Conservation (phyloP, 2,888 invertebrate genomes). For the Osedax frankpressi region DNA sequence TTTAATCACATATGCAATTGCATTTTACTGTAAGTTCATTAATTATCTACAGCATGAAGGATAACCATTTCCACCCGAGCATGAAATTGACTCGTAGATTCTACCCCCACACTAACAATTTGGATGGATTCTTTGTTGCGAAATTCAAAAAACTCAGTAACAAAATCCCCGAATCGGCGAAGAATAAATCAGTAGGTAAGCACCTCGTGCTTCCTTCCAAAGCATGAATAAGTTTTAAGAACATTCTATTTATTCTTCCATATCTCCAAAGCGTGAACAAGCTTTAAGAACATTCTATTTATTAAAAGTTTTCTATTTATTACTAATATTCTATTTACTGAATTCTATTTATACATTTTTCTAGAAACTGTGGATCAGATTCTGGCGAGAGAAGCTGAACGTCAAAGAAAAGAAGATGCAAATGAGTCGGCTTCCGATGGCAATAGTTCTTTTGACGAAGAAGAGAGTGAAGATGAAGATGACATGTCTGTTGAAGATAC, state of each 20-base stretch:
- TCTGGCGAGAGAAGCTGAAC: neutral
- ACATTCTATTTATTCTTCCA: too few species aligned
- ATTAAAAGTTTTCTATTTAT: too few species aligned
- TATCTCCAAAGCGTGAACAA: too few species aligned
- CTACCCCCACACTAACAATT: constrained; percentile 95
- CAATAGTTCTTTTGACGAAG: neutral
- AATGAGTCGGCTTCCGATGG: neutral
- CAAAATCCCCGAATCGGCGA: constrained; percentile 31
- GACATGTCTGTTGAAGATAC: neutral
- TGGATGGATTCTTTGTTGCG: constrained; percentile 98
- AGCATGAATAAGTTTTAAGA: too few species aligned
- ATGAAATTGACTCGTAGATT: constrained; percentile 75
- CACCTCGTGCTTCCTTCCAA: too few species aligned
- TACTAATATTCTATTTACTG: neutral
- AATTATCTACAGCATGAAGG: constrained; percentile 48
- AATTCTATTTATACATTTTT: neutral
- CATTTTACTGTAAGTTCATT: constrained; percentile 4
- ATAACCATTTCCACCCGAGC: constrained; percentile 68
- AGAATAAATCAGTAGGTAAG: neutral
- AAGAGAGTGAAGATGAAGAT: neutral
- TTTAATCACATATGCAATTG: neutral
- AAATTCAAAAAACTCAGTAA: constrained; percentile 77
- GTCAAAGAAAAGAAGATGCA: neutral
- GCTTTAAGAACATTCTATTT: too few species aligned
- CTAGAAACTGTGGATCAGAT: neutral